Base-by-base conservation (phyloP, 30 jellyfish, hydroid and myxozoan species). In the Chrysaora quinquecirrha region DNA sequence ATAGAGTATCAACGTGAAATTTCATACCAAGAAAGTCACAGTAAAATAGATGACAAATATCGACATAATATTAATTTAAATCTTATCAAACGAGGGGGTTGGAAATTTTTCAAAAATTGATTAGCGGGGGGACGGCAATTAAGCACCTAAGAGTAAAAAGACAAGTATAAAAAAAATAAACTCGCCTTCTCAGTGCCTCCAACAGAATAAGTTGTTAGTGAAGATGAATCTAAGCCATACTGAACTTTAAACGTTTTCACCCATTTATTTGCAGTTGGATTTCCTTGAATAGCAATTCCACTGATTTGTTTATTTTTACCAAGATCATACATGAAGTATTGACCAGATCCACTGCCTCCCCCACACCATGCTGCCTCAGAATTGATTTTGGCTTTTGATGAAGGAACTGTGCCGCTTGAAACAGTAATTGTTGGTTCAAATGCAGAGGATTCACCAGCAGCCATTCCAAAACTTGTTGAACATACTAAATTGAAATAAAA, bases 281-380 rank as follows among this genome's bases (percentile, higher is more conserved):
- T 58, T 28, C 91, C 91, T 67, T 81, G 91, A 22, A 81, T 81
- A 0, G 84, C 91, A 29, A 81, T 25, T 24, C 91, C 91, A 81
- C 84, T 81, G 9, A 81, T 50, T 49, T 58, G 24, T 25, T 70
- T 63, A 29, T 34, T 34, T 1, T 30, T 46, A 10, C 89, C 89
- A 64, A 78, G 65, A 30, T 78, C 81, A 48, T 78, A 78, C 30
- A 56, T 71, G 46, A 78, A 64, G 49, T 34, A 78, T 31, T 63
- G 66, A 70, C 23, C 65, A 16, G 71, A 30, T 19, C 50, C 38
- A 31, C n/a, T 11, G 9, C 72, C 47, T 24, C 54, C 14, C 6
- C 78, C 87, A 78, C 89, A 78, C 89, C 89, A 78, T 16, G 89
- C 79, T 1, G 38, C 18, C 1, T 29, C 50, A 0, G 89, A 31